Base-by-base conservation (phyloP, 2,797 vertebrate genomes). In the Numenius phaeopus region DNA sequence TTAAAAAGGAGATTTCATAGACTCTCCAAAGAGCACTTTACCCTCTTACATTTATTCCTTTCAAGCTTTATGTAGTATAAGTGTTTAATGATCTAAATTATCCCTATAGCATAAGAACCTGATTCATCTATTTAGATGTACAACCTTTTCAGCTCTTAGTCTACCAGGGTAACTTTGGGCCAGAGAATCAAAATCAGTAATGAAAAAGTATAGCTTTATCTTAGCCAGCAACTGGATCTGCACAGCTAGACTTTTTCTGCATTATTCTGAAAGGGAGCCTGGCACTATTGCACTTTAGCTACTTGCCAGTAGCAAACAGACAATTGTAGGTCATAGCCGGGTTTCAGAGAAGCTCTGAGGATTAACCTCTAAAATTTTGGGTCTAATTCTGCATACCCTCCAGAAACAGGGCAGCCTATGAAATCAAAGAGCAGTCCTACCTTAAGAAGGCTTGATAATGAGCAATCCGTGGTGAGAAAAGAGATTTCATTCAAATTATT, bases 211-310 rank as follows among this genome's bases (percentile, higher is more conserved):
- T 2, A 80, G 64, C 46, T 94, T 94, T 90, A 66, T 40, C 34
- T 65, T 75, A 50, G 58, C n/a, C 50, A 91, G 61, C n/a, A 94
- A 46, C 30, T 6, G 5, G 65, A 58, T 70, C 39, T 81, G 66
- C 69, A 46, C n/a, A 86, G 42, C 46, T 94, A n/a, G 84, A 64
- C 20, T 4, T 89, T 82, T 78, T 78, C 54, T 67, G 10, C 27
- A 2, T 34, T 58, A 37, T 37, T 58, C 46, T 58, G 44, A 59
- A 88, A 83, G 50, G 62, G 37, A 78, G 12, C 49, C 90, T 91
- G 92, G 39, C 87, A 90, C 82, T 89, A 55, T 8, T 81, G 94
- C 94, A 94, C 94, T 96, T 94, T 89, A 95, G 42, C 84, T 91
- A 64, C 92, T 89, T 54, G 30, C 61, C 72, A 66, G 89, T 91